These are phyloP conservation scores for Paragorgia papillata DNA, from an alignment of 92 coral and sea anemone genomes.

Conservation along the genomic window DNA sequence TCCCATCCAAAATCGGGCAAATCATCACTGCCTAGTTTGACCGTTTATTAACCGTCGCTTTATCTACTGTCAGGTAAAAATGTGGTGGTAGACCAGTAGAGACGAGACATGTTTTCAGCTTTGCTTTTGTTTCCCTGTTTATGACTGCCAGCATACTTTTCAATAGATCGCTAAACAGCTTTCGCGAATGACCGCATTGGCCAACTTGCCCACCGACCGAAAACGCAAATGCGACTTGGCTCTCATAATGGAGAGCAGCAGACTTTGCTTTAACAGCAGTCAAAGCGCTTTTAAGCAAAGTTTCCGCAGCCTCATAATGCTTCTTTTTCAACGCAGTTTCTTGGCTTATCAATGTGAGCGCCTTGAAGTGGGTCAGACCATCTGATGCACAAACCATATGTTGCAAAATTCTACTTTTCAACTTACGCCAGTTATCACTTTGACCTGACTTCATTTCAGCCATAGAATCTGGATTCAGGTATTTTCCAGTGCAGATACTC, in stretches of 20 bases:
- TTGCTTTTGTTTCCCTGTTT: background rate
- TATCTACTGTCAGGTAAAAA: slow-evolving; percentile 18
- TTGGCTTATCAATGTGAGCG: slow-evolving; percentile 5
- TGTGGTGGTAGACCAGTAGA: slow-evolving; percentile 32
- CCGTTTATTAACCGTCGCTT: slow-evolving; percentile 22
- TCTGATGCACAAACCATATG: slow-evolving; percentile 33
- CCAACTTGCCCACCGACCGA: slow-evolving; percentile 32
- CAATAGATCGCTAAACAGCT: slow-evolving; percentile 9
- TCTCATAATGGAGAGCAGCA: slow-evolving; percentile 26
- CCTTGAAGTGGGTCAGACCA: slow-evolving; percentile 36
- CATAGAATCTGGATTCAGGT: slow-evolving; percentile 34
- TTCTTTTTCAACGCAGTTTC: slow-evolving; percentile 5
- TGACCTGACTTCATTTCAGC: slow-evolving; percentile 29
- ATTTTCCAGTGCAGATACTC: slow-evolving; percentile 31
- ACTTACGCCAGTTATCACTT: slow-evolving; percentile 34
- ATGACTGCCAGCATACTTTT: slow-evolving; percentile 26
- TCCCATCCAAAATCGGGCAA: slow-evolving; percentile 14
- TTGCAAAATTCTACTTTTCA: slow-evolving; percentile 17
- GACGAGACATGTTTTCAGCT: slow-evolving; percentile 1
- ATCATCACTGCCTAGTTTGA: slow-evolving; percentile 8
- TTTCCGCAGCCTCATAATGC: slow-evolving; percentile 37
- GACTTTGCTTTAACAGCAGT: too few species aligned
- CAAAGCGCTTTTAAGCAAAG: slow-evolving; percentile 26
- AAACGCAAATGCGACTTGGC: slow-evolving; percentile 27
- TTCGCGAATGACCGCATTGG: slow-evolving; percentile 32